A percentile compares a stretch with the other conserved stretches of the same genome.
Conservation (phyloP, 2,888 invertebrate genomes). For the Euclidia mi region DNA sequence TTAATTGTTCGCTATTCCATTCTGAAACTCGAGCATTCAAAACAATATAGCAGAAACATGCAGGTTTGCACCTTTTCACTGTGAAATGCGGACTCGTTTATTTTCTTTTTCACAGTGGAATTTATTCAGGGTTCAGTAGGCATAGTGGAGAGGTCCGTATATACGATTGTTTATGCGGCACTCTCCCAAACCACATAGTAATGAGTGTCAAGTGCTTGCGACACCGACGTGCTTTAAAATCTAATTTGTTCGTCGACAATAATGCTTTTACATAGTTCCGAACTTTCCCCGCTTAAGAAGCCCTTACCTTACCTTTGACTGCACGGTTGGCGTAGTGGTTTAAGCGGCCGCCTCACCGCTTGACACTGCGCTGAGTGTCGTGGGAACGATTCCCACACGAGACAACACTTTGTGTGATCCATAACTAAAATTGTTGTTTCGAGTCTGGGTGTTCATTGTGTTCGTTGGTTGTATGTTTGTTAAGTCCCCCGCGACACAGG, state of each 20-base stretch:
- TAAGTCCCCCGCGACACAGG: too few species aligned
- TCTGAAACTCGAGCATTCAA: slow-evolving; percentile 25
- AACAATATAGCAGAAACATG: slow-evolving; percentile 30
- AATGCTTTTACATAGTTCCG: slow-evolving; percentile 57
- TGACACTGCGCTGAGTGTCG: too few species aligned
- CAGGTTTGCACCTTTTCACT: slow-evolving; percentile 28
- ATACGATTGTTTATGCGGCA: slow-evolving; percentile 51
- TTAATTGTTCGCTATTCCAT: slow-evolving; percentile 20
- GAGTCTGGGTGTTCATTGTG: too few species aligned
- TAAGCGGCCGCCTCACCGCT: too few species aligned
- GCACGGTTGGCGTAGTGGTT: too few species aligned
- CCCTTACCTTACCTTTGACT: too few species aligned
- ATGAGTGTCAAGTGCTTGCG: slow-evolving; percentile 62
- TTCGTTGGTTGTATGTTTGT: too few species aligned
- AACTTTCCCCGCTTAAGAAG: slow-evolving; percentile 37
- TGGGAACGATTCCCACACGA: too few species aligned
- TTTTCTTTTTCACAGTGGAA: slow-evolving; percentile 37
- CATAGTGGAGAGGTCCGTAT: slow-evolving; percentile 27
- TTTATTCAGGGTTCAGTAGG: slow-evolving; percentile 40
- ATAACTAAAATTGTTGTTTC: too few species aligned
- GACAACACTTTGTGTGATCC: too few species aligned
- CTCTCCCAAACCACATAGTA: slow-evolving; percentile 54
- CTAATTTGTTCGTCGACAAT: slow-evolving; percentile 54
- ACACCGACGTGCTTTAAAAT: slow-evolving; percentile 57
- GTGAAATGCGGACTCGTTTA: slow-evolving; percentile 33